Percentiles rank a stretch among this genome's conserved stretches.
Evolutionary conservation across 2,113 vertebrate species (phyloP).

Genomic region (Cavia aperea): DNA sequence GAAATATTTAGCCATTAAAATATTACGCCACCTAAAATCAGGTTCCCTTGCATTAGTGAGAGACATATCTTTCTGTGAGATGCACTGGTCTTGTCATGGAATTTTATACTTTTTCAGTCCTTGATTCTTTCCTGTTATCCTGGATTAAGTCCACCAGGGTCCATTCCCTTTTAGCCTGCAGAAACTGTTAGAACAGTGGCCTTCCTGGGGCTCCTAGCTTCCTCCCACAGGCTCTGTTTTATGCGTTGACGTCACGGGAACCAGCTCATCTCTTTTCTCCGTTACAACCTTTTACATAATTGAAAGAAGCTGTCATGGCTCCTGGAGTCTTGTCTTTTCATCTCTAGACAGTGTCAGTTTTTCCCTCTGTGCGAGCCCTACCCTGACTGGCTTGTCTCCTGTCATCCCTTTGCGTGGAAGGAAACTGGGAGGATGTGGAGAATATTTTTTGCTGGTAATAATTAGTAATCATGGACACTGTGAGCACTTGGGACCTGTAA

Average conservation of each 20-base stretch:
- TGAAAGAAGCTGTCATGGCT: neutral
- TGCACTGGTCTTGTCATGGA: neutral
- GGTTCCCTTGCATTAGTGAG: neutral
- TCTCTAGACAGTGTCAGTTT: neutral
- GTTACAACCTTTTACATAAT: neutral
- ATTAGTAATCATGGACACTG: neutral
- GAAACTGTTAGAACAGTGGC: neutral
- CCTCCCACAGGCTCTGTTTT: neutral
- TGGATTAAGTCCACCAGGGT: neutral
- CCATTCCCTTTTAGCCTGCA: neutral
- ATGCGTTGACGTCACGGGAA: neutral
- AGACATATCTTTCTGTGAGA: neutral
- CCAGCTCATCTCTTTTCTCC: neutral
- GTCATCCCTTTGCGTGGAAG: neutral
- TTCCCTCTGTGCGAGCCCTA: neutral
- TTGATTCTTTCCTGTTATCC: neutral
- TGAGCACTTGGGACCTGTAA: neutral
- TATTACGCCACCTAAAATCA: neutral
- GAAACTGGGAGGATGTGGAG: neutral
- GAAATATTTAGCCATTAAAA: slow-evolving; percentile 7
- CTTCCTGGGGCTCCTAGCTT: neutral
- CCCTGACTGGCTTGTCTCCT: neutral
- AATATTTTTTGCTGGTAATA: neutral
- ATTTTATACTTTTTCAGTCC: neutral
- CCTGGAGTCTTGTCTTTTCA: neutral